Base-by-base conservation (phyloP, 2,797 vertebrate species). In the Cryptoprocta ferox region DNA sequence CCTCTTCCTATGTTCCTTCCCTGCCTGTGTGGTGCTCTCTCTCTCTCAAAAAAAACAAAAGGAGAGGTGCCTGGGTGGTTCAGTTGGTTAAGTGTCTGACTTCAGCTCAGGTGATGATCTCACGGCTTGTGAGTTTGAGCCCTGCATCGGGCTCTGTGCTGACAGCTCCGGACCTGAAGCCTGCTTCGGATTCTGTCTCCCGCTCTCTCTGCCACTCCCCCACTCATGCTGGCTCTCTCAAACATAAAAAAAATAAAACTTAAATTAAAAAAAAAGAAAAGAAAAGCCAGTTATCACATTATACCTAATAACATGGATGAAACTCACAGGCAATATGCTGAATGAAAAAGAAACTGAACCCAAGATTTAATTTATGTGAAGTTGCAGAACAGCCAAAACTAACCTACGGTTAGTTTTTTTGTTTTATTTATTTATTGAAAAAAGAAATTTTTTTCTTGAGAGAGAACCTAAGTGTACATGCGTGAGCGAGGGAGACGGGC, bases 301-400 rank as follows among this genome's bases (percentile, higher is more conserved):
- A 71, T 48, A 81, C 0, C n/a, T 4, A 68, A 78, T n/a, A 91
- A 63, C 11, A 79, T 1, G 1, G 56, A 63, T 89, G 37, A 86
- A 53, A 19, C 18, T 79, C 66, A 68, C 21, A 82, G 18, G 79
- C 5, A 70, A 42, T 63, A 83, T 11, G 68, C 24, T 65, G 65
- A 95, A 63, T 76, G 32, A 78, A 95, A 73, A 97, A 95, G 71
- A 78, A 94, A 53, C 50, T 66, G 68, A 79, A 56, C 61, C 89
- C 63, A 76, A 71, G 66, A 86, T 73, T 95, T 89, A 85, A 81
- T 73, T 90, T 92, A 78, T 24, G 53, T 42, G 26, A 94, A 89
- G 32, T 61, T 83, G 53, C 56, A 85, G 28, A 92, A 91, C 11
- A 94, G 78, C 70, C n/a, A 65, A 90, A 95, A 70, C 39, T 66